Base-by-base conservation (phyloP, 2,797 vertebrate species). In the Limnodromus scolopaceus region DNA sequence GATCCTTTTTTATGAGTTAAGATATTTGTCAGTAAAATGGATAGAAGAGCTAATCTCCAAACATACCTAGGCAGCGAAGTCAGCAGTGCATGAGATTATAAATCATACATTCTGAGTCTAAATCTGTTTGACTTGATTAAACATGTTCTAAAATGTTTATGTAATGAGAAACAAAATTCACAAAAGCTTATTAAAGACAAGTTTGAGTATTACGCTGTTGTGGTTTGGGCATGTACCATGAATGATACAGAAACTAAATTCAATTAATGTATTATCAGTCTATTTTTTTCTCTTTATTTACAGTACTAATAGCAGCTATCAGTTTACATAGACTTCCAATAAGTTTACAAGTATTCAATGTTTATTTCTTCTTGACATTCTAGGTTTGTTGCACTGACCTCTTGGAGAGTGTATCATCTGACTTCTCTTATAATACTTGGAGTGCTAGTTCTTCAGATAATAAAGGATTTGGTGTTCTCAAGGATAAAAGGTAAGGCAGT, bases 341-440 rank as follows among this genome's bases (percentile, higher is more conserved):
- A 63, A 63, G 10, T 58, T 46, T 76, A n/a, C 38, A 78, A 87
- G 15, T 54, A 32, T 49, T 90, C 16, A 82, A 5, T 6, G 22
- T 55, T 78, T 88, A 13, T 92, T 79, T 90, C 18, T 89, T 66
- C 58, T 88, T 94, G 30, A 49, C 58, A 5, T 84, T 84, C 5
- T 45, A 98, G 98, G 98, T 98, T 98, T 93, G 91, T 98, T 46
- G 98, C 98, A 2, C 51, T 98, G 89, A 98, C 98, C 5, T 94
- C 98, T 2, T 98, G 98, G 98, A 98, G 98, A 92, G 91, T 98
- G 4, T 98, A 98, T 95, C 98, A 98, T 82, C 94, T 98, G 92
- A 89, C 98, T 87, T 98, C 98, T 1, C 94, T 98, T 76, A 72
- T 96, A 82, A 79, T 98, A 30, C 98, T 98, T 87, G 98, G 96